Evolutionary conservation across 2,113 vertebrate genomes (phyloP), one percentile per base, ranked within the genome.

Genomic region (Aphyosemion australe): DNA sequence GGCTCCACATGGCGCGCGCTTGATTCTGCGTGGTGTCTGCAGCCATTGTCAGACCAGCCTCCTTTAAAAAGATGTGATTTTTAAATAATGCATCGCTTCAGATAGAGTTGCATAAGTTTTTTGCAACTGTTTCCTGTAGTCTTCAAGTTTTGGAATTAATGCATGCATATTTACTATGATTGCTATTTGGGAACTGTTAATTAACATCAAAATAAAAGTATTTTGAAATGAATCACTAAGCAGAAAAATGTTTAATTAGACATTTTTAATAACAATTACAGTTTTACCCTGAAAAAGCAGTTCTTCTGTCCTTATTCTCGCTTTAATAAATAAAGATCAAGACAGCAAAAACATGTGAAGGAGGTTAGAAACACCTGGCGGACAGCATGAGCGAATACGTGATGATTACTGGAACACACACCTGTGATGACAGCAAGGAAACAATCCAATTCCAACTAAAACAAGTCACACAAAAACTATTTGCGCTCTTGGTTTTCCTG

Each of bases 1-100:
- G 45, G 64, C 64, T 9, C 45, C 14, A 57, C 61, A 19, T 43
- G 58, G 57, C 42, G 7, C 45, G 15, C 15, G n/a, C 26, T 10
- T 6, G 31, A 37, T 42, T 42, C 20, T 45, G 56, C 5, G 39
- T 42, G 15, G 58, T 8, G 32, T 10, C 19, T 46, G 16, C 19
- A 41, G 34, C 1, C 9, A 56, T 14, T 19, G 16, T 31, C n/a
- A 2, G 20, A 59, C 13, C n/a, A 13, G 14, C 3, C 32, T 26
- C 26, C 26, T 26, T 26, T 8, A 37, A 37, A 2, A 37, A 1
- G 2, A 7, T 37, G 6, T 8, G 6, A 8, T 37, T 37, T 37
- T 8, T 37, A 37, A 10, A 10, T 37, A 37, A 8, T 37, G 34
- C 34, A 8, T 37, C 34, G 9, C 4, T 37, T 0, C 34, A 37